Evolutionary conservation across 2,888 invertebrate genomes (phyloP).

Genomic region (Girardia tigrina): DNA sequence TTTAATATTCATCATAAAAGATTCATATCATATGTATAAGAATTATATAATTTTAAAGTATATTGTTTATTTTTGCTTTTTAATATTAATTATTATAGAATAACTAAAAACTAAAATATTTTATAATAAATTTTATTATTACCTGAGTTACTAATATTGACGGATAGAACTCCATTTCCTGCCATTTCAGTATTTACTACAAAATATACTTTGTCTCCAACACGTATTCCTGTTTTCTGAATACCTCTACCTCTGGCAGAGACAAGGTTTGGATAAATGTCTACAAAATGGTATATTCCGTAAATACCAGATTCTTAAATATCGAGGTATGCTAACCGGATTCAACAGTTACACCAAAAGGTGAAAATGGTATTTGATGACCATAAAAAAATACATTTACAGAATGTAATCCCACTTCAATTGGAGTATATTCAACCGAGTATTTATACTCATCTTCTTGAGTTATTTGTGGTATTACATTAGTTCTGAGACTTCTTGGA

Average conservation of each 20-base stretch:
- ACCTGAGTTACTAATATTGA: not conserved
- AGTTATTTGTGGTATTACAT: conserved; percentile 53
- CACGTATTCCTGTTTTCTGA: not conserved
- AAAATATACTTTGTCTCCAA: not conserved
- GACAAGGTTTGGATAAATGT: not conserved
- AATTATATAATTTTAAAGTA: too few relatives aligned
- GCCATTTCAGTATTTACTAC: not conserved
- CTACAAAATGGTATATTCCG: not conserved
- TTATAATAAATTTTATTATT: too few relatives aligned
- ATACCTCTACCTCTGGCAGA: not conserved
- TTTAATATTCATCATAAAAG: too few relatives aligned
- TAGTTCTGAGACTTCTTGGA: conserved; percentile 63
- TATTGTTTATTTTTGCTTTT: too few relatives aligned
- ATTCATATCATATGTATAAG: too few relatives aligned
- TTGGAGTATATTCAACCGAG: conserved; percentile 68
- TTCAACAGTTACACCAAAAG: conserved; percentile 65
- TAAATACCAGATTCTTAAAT: not conserved
- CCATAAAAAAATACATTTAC: conserved; percentile 63
- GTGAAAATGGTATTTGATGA: conserved; percentile 66
- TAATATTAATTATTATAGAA: too few relatives aligned
- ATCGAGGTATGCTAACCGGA: conserved; percentile 51
- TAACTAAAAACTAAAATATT: too few relatives aligned
- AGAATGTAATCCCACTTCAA: conserved; percentile 64
- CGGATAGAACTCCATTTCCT: not conserved
- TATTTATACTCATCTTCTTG: conserved; percentile 60